Base-by-base conservation (phyloP, 2,113 vertebrate genomes). In the Amphiprion ocellaris region DNA sequence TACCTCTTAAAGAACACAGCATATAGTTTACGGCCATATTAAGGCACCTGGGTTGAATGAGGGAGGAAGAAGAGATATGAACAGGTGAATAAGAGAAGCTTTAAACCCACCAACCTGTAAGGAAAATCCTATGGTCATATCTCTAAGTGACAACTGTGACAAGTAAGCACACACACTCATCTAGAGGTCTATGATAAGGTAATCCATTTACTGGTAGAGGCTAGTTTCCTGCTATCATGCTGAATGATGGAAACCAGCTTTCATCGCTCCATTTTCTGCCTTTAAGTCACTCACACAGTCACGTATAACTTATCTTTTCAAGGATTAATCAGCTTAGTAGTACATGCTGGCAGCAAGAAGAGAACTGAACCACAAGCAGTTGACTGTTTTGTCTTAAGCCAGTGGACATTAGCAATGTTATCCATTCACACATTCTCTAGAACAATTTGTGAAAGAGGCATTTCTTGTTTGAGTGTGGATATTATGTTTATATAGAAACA, bases 121-220 rank as follows among this genome's bases (percentile, higher is more conserved):
- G 17, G 50, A 72, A 59, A 71, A 66, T 78, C 33, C 52, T 56
- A 50, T 53, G 39, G 56, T 74, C 61, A 77, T 71, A 81, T 81
- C 70, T 81, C 56, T 10, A 58, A 76, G 56, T 77, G 74, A 81
- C 68, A 79, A 76, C 63, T 79, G 72, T 56, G 62, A 78, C 47
- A 66, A 69, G 63, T 44, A 62, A 55, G 53, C 52, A 65, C 11
- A 52, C 24, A 73, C 71, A 71, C 53, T 69, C 59, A 67, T 74
- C 23, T 19, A 66, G 33, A 64, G 67, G 62, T 79, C 56, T 68
- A 69, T 62, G 85, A 83, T 87, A 86, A 89, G 67, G 75, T 85
- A 79, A 83, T 82, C 77, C 72, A 67, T 80, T 88, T 73, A 84
- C 61, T 65, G 58, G 59, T 39, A 60, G 4, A 17, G 44, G 28